Base-by-base conservation (phyloP, 1,140 invertebrate genomes). In the Caenorhabditis latens region DNA sequence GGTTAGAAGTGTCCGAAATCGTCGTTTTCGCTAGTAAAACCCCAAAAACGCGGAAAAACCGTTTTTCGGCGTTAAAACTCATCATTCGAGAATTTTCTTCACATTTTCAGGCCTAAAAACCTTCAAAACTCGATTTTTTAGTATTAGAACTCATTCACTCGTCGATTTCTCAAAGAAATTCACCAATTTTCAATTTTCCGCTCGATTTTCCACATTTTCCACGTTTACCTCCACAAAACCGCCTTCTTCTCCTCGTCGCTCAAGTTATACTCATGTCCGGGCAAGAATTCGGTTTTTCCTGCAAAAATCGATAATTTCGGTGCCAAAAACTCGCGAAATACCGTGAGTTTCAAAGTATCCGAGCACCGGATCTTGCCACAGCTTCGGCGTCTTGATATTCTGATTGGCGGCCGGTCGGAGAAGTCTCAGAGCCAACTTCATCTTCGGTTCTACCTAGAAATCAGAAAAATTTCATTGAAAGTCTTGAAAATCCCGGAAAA, bases 311-410 rank as follows among this genome's bases (percentile, higher is more conserved):
- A 79, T 75, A 75, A 85, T 53, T 53, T 40, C 50, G 4, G 1
- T 32, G 4, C 4, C n/a, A n/a, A 43, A 79, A 79, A 86, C 57
- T 40, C 11, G 46, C 16, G 2, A 86, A 24, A 53, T 32, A 85
- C 87, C 91, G 89, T 92, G 91, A 32, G 91, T 91, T 63, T 92
- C 91, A 48, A 88, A 92, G 79, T 92, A 93, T 21, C 91, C 91
- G 46, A 90, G 71, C 8, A 92, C 91, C 11, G 91, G 91, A 87
- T 92, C 91, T 86, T 92, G 91, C 91, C 91, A 92, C 19, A 92
- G 88, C 21, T 88, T 89, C 14, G 91, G 91, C 24, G 87, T 86
- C 61, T 86, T 89, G 43, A 92, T 83, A 61, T 92, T 92, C 58
- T 92, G 91, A 86, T 92, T 92, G 42, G 91, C 90, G 14, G 91